Percentiles rank a stretch among this genome's conserved stretches.
phyloP scores from a whole-genome alignment of 2,113 vertebrate genomes.

The Gnathonemus longibarbis region DNA sequence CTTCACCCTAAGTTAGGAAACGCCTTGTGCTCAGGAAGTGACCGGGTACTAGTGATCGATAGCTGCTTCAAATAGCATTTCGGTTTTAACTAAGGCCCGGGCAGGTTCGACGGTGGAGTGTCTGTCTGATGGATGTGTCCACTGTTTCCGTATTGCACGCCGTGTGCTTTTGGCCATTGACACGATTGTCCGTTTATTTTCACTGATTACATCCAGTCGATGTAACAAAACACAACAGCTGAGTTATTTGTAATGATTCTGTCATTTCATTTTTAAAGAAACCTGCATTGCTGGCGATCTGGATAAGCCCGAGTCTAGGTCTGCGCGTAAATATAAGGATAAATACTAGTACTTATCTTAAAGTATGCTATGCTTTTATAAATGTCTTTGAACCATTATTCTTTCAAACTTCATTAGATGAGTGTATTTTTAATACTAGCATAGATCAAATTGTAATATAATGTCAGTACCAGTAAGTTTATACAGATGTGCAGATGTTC shows the following conservation, averaged over 20 bases:
- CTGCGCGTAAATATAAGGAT: background rate
- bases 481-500: background rate
- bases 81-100: background rate
- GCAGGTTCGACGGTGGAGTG: background rate
- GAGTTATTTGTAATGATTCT: background rate
- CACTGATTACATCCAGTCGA: background rate
- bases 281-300: background rate
- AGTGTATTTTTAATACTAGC: background rate
- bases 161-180: background rate
- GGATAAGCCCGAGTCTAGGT: background rate
- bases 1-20: background rate
- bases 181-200: background rate
- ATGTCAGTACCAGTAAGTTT: background rate
- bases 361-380: background rate
- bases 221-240: background rate
- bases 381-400: background rate
- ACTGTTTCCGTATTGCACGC: background rate
- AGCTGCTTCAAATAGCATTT: background rate
- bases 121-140: background rate
- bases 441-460: background rate
- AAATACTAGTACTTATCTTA: background rate
- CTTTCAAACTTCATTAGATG: background rate
- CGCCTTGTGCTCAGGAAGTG: background rate
- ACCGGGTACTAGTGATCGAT: background rate
- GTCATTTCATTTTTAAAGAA: background rate